phyloP scores from a whole-genome alignment of 2,888 invertebrate genomes.

The Orgyia antiqua region DNA sequence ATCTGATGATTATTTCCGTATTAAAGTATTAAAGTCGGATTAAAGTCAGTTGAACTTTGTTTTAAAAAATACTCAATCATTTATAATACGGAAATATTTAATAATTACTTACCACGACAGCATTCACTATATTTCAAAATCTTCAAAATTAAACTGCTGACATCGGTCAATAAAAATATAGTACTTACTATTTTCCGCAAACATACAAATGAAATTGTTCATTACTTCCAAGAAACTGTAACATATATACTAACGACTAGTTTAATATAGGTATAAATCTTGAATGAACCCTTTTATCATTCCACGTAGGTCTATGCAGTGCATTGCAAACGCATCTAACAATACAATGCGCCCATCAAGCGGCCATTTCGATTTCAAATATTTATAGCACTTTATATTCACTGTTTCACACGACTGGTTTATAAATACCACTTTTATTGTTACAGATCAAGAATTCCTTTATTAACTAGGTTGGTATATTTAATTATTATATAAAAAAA shows the following conservation, averaged over 20 bases:
- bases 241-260: slow-evolving; percentile 32
- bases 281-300: slow-evolving; percentile 59
- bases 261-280: slow-evolving; percentile 50
- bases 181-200: slow-evolving; percentile 12
- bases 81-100: too few relatives aligned
- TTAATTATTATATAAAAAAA: too few relatives aligned
- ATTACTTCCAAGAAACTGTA: slow-evolving; percentile 40
- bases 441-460: background rate
- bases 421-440: slow-evolving; percentile 11
- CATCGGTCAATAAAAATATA: too few relatives aligned
- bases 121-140: too few relatives aligned
- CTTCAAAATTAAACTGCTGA: too few relatives aligned
- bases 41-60: too few relatives aligned
- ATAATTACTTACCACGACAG: too few relatives aligned
- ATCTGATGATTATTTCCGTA: too few relatives aligned
- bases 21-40: too few relatives aligned
- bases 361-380: slow-evolving; percentile 12
- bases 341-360: slow-evolving; percentile 30
- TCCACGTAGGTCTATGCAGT: slow-evolving; percentile 41
- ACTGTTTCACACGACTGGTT: slow-evolving; percentile 34
- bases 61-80: too few relatives aligned
- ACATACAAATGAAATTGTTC: slow-evolving; percentile 5
- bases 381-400: slow-evolving; percentile 30
- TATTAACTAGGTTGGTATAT: too few relatives aligned
- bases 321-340: slow-evolving; percentile 20